A percentile compares a stretch with the other conserved stretches of the same genome.
These are phyloP conservation scores for Zeus faber DNA, from an alignment of 2,113 vertebrate genomes.

Conservation along the genomic window DNA sequence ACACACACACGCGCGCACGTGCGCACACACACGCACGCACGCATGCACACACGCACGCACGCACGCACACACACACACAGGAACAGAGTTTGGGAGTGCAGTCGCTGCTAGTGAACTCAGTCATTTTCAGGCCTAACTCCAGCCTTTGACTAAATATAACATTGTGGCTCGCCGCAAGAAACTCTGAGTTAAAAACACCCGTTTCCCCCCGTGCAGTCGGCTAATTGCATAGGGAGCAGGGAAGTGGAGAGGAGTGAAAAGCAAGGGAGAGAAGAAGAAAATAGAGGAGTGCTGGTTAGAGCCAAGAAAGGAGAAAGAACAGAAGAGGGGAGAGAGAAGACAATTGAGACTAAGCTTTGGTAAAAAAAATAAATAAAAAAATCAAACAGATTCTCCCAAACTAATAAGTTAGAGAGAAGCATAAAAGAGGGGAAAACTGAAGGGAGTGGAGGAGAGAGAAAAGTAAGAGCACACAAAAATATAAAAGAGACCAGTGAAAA, in stretches of 20 bases:
- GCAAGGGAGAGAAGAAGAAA: neutral
- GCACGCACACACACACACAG: conserved; percentile 16
- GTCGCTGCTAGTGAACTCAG: conserved; percentile 56
- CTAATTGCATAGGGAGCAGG: conserved; percentile 57
- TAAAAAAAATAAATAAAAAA: too few species aligned
- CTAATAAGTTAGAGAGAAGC: too few species aligned
- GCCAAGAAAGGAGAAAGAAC: neutral
- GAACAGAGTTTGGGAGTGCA: conserved; percentile 14
- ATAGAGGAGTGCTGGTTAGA: neutral
- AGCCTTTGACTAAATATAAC: conserved; percentile 68
- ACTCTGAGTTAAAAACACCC: conserved; percentile 67
- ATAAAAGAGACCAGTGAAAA: neutral
- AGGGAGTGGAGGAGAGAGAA: neutral
- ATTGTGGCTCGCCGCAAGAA: conserved; percentile 65
- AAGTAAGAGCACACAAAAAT: neutral
- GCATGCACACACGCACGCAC: neutral
- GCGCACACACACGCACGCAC: neutral
- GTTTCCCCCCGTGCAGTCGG: conserved; percentile 57
- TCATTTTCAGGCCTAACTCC: conserved; percentile 66
- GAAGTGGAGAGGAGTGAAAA: conserved; percentile 20
- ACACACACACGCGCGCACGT: neutral
- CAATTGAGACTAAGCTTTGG: too few species aligned
- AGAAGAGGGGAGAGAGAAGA: neutral
- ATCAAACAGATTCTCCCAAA: too few species aligned
- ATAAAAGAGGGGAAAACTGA: neutral